Evolutionary conservation across 2,888 invertebrate genomes (phyloP), one percentile per base, ranked within the genome.

Genomic region (Adelognathus sp.): DNA sequence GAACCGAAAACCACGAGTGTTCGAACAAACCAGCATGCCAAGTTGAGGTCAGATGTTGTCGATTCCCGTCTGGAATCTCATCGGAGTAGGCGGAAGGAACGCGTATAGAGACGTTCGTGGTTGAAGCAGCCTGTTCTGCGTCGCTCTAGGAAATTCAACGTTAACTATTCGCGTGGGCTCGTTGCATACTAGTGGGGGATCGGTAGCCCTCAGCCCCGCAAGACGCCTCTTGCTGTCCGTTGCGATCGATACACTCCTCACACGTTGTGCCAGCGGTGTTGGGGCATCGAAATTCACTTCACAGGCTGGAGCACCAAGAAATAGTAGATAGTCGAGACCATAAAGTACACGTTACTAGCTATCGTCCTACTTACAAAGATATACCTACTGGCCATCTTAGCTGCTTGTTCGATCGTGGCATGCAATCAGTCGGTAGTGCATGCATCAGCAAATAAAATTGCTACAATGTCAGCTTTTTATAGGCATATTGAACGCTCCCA

Each of bases 211-310:
- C 16, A 56, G 33, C 52, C 44, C 33, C 5, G 36, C 24, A 24
- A 27, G 7, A 36, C n/a, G n/a, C 3, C 27, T 11, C 29, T 18
- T 27, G 24, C 39, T 18, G n/a, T 18, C 54, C 39, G 29, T 33
- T n/a, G 54, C 58, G 79, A 83, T 83, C 83, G 82, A 83, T 82
- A n/a, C n/a, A 79, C 39, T 41, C 71, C 77, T 80, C 33, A 67
- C 79, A 82, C 82, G 81, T 82, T 76, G 80, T 79, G 80, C 70
- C 73, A 74, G 71, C 73, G 66, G 80, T 77, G 77, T 79, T 76
- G 81, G 63, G 76, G 61, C 81, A 82, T 83, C 80, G 80, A 77
- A 77, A 83, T 83, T 83, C 82, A 76, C 74, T 74, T 56, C 71
- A 50, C 50, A 71, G 52, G 72, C 61, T 46, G 33, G 24, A 67